Evolutionary conservation across 2,888 invertebrate species (phyloP).

Genomic region (Tanytarsus gracilentus): DNA sequence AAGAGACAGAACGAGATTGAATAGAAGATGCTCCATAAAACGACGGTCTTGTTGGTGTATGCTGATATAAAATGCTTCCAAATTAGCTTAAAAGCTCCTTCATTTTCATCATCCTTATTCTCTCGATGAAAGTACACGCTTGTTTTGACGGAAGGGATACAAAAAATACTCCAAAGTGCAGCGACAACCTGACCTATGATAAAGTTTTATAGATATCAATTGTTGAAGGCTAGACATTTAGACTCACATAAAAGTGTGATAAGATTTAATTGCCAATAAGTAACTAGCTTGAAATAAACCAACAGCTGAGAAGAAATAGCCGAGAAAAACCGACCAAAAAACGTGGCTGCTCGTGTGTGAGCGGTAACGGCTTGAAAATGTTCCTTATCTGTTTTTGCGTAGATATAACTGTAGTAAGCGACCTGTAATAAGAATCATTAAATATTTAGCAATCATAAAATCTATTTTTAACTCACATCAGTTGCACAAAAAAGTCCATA

Average conservation of each 20-base stretch:
- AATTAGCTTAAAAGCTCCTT: constrained; percentile 41
- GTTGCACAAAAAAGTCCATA: constrained; percentile 81
- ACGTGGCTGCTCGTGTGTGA: constrained; percentile 60
- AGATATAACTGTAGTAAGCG: constrained; percentile 89
- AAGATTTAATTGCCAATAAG: constrained; percentile 60
- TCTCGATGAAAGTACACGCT: constrained; percentile 55
- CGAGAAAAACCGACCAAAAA: constrained; percentile 59
- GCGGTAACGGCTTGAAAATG: constrained; percentile 66
- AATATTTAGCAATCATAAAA: too few relatives aligned
- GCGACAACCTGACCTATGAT: constrained; percentile 42
- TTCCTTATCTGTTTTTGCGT: constrained; percentile 67
- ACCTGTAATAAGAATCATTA: too few relatives aligned
- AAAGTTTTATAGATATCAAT: not conserved
- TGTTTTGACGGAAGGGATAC: constrained; percentile 52
- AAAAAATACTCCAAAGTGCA: constrained; percentile 50
- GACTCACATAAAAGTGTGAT: constrained; percentile 52
- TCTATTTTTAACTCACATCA: too few relatives aligned
- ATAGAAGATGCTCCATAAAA: constrained; percentile 71
- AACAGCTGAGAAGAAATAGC: constrained; percentile 57
- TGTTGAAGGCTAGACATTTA: not conserved
- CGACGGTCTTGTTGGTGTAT: constrained; percentile 50
- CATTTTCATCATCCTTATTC: not conserved
- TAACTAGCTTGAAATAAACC: constrained; percentile 49
- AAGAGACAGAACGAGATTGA: constrained; percentile 62
- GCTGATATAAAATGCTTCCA: constrained; percentile 52